Percentiles rank a stretch among this genome's conserved stretches.
These are phyloP conservation scores for Aphis craccivora DNA, from an alignment of 1,140 invertebrate genomes.

Conservation along the genomic window DNA sequence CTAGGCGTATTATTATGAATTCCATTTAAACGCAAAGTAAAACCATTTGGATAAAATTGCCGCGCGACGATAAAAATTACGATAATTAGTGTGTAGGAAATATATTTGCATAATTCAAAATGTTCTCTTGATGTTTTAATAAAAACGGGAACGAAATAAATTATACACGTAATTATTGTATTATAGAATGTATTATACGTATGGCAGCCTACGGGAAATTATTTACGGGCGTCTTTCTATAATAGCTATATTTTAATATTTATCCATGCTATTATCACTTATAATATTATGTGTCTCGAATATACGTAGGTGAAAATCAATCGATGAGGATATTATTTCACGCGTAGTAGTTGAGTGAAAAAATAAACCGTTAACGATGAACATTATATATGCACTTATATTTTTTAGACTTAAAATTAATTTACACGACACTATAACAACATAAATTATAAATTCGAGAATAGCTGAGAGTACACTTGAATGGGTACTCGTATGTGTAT, in stretches of 20 bases:
- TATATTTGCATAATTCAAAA: conserved; percentile 36
- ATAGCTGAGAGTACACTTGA: background rate
- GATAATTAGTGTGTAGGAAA: conserved; percentile 37
- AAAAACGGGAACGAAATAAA: conserved; percentile 19
- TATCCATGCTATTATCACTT: background rate
- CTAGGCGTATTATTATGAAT: background rate
- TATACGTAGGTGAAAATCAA: background rate
- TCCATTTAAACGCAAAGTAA: background rate
- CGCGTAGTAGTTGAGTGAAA: background rate
- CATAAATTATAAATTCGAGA: background rate
- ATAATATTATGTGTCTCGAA: background rate
- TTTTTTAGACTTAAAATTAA: background rate
- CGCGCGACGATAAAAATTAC: background rate
- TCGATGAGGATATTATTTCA: background rate
- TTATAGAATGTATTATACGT: background rate
- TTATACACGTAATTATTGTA: background rate
- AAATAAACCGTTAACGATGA: background rate
- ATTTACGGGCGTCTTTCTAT: background rate
- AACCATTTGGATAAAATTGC: background rate
- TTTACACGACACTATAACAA: background rate
- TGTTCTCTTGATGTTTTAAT: conserved; percentile 3
- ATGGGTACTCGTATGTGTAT: background rate
- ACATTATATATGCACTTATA: background rate
- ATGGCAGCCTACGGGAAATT: conserved; percentile 7
- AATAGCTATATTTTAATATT: background rate